Evolutionary conservation across 2,113 vertebrate species (phyloP), one percentile per base, ranked within the genome.

Genomic region (Suncus etruscus): DNA sequence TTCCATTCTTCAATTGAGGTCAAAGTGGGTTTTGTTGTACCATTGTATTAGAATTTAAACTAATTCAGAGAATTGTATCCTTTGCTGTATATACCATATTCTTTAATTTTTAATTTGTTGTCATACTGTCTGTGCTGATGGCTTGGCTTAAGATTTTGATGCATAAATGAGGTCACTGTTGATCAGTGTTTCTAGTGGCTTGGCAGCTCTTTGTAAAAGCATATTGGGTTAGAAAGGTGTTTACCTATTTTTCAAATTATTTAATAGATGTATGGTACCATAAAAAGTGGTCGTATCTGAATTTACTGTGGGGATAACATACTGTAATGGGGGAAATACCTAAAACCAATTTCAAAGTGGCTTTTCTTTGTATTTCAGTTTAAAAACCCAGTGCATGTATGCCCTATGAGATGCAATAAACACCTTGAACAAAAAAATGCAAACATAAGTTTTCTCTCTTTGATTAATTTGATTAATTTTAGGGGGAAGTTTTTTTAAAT

Each of bases 381-480:
- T 94, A 98, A 97, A 94, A 95, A 94, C 98, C 98, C 98, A 98
- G 98, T 99, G 99, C 99, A 99, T 99, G 99, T 99, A 98, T 96
- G 98, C 98, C 98, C 98, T 98, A 98, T 99, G 98, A 99, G 98
- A 99, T 99, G 99, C 99, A 99, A 99, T 99, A 99, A 99, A 99
- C 97, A 98, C 98, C 98, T 98, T 98, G 98, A 99, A 97, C 97
- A 98, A 98, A 98, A 97, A 98, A 98, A 97, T 65, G 91, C 16
- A 91, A 93, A 95, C 54, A 86, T 65, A 48, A 85, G 87, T 90
- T 65, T 94, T 92, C 29, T 96, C 95, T 97, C 89, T 92, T 87
- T 86, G 11, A 61, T 97, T 97, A 69, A 48, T 92, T 87, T 86
- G 11, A 61, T 97, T 97, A 69, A 48, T 96, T 90, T 95, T 89